Evolutionary conservation across 2,888 invertebrate genomes (phyloP).

Genomic region (Cyclophora albipunctata): DNA sequence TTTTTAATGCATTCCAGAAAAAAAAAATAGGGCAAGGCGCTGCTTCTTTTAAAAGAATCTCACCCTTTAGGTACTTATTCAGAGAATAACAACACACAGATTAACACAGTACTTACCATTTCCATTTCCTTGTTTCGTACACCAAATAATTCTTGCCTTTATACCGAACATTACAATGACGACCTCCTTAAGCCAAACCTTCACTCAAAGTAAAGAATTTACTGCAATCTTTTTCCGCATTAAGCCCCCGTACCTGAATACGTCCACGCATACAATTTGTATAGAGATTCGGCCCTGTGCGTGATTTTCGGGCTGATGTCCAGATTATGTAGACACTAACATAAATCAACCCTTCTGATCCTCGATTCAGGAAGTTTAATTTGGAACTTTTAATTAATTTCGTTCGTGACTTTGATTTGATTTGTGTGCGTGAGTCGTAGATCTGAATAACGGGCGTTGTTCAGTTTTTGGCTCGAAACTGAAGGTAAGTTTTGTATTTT

Average conservation of each 20-base stretch:
- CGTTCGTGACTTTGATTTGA: constrained; percentile 13
- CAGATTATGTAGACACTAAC: constrained; percentile 32
- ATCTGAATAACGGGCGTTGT: constrained; percentile 3
- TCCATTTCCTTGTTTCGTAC: too few species aligned
- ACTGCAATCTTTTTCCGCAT: too few species aligned
- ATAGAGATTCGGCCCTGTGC: constrained; percentile 16
- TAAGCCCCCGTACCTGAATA: constrained; percentile 6
- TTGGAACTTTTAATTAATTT: constrained; percentile 22
- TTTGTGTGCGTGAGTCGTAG: constrained; percentile 9
- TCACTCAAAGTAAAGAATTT: too few species aligned
- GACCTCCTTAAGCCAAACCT: background rate
- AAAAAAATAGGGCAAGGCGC: too few species aligned
- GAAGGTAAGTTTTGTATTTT: too few species aligned
- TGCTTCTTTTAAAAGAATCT: too few species aligned
- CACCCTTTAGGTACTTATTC: too few species aligned
- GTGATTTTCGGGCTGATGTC: constrained; percentile 29
- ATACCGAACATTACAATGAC: background rate
- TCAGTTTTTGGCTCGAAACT: too few species aligned
- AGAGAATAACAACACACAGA: too few species aligned
- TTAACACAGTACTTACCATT: too few species aligned
- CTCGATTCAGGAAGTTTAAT: constrained; percentile 25
- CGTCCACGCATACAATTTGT: constrained; percentile 6
- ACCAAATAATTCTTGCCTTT: too few species aligned
- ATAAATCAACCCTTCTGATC: constrained; percentile 36
- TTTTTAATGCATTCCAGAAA: too few species aligned